Evolutionary conservation across 1,140 invertebrate species (phyloP), one percentile per base, ranked within the genome.

Genomic region (Marisa cornuarietis): DNA sequence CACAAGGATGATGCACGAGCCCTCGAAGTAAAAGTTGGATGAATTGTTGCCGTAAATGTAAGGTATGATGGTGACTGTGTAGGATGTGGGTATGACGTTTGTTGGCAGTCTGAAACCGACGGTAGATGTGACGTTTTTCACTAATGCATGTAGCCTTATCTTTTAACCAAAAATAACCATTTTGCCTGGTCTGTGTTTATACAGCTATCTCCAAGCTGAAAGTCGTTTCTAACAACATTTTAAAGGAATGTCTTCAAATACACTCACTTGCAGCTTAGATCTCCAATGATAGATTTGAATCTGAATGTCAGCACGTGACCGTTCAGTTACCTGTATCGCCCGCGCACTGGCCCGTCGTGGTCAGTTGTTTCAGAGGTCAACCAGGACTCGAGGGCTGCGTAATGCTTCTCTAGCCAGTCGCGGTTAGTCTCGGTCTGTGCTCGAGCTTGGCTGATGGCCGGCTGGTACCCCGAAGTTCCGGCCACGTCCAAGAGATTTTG

Each of bases 381-480:
- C 96, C 96, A 97, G 22, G 93, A 90, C 1, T 94, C 92, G 63
- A 97, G 95, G 0, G 92, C 92, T 24, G 93, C 90, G 83, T 95
- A 95, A 91, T 96, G 95, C 73, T 91, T 92, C 31, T 94, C 91
- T 92, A 95, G 94, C 96, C 96, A 97, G 74, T 94, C 92, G 0
- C 96, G 93, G 86, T 97, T 97, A 7, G 94, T 93, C 85, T 94
- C 93, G 0, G 94, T 94, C 68, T 95, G 93, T 86, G 97, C 96
- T 5, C 71, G 51, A 22, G 71, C 71, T 16, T 51, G 42, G 10
- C 7, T 54, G 18, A 96, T 91, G 0, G 95, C 93, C 90, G 97
- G 96, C 79, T 94, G 92, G 0, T 95, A 93, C 79, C 95, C 90
- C n/a, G n/a, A n/a, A 0, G 91, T 88, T 3, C 93, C 93, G 7